Evolutionary conservation across 2,888 invertebrate species (phyloP), one percentile per base, ranked within the genome.

Genomic region (Trissolcus japonicus): DNA sequence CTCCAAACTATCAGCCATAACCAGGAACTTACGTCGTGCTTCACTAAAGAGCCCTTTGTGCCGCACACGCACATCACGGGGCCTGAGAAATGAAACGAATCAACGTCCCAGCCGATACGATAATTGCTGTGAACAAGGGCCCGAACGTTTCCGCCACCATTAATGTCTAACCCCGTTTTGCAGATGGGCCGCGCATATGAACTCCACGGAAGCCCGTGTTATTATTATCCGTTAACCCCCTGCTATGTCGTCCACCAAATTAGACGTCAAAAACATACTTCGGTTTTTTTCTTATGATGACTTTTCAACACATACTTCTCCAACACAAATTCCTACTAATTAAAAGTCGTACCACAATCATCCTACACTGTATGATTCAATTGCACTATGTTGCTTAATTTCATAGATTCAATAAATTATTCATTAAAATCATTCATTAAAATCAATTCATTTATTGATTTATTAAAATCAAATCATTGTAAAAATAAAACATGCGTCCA

Each of bases 11-110:
- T 46, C 46, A n/a, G 16, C 46, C 16, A 14, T n/a, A 67, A 72
- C 68, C 77, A 63, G 76, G 72, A 77, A 72, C 72, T 77, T n/a
- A 54, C 67, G 61, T 65, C 65, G 76, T 61, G 65, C 51, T 35
- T 55, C 48, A 48, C 67, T 59, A 60, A 73, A 65, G 55, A 62
- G 77, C 72, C 73, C 68, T 68, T 77, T 73, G 57, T 63, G 46
- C 54, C 46, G 67, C 53, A 50, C 77, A 68, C 77, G 72, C 77
- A 73, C 51, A 19, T 16, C 59, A 50, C 55, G 35, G 14, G 21
- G 63, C 66, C 60, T 71, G 76, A 71, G 69, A 75, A 75, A 35
- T 53, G 25, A 51, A 35, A 35, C 48, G 63, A 65, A 53, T 59
- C 46, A 61, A 56, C 68, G 48, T 68, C 68, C 25, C 50, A 53